A percentile compares a stretch with the other conserved stretches of the same genome.
Evolutionary conservation across 2,888 invertebrate genomes (phyloP).

Genomic region (Drosophila suboccidentalis): DNA sequence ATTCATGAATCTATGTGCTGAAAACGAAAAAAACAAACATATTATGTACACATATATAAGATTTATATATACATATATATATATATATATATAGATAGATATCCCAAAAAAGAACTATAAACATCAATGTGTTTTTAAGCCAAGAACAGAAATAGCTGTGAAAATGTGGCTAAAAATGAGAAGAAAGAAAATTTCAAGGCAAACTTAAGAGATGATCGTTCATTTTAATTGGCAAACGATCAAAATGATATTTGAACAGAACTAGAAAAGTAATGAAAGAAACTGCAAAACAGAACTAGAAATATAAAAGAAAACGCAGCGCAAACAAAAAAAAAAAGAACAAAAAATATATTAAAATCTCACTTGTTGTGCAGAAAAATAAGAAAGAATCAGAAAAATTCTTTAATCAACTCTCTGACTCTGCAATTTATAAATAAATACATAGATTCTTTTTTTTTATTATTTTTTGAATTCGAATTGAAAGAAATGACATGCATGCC

Average conservation of each 20-base stretch:
- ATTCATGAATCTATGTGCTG: constrained; percentile 49
- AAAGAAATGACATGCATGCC: too few species aligned
- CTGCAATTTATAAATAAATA: not conserved
- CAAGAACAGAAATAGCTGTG: constrained; percentile 1
- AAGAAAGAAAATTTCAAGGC: not conserved
- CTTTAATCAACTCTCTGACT: constrained; percentile 5
- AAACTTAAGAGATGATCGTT: constrained; percentile 8
- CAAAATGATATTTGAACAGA: constrained; percentile 6
- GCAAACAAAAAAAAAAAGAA: not conserved
- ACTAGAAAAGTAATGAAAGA: constrained; percentile 1
- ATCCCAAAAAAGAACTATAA: constrained; percentile 12
- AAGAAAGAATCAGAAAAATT: constrained; percentile 1
- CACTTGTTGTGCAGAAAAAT: constrained; percentile 1
- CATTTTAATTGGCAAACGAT: constrained; percentile 1
- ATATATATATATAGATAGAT: constrained; percentile 13
- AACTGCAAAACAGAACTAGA: not conserved
- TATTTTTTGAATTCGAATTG: too few species aligned
- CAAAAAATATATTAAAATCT: not conserved
- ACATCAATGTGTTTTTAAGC: constrained; percentile 4
- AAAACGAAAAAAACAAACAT: constrained; percentile 29
- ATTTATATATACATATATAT: constrained; percentile 16
- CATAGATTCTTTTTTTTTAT: too few species aligned
- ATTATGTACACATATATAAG: constrained; percentile 25
- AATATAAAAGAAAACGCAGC: not conserved
- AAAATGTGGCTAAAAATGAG: not conserved